Base-by-base conservation (phyloP, 2,113 vertebrate genomes). In the Siphamia tubifer region DNA sequence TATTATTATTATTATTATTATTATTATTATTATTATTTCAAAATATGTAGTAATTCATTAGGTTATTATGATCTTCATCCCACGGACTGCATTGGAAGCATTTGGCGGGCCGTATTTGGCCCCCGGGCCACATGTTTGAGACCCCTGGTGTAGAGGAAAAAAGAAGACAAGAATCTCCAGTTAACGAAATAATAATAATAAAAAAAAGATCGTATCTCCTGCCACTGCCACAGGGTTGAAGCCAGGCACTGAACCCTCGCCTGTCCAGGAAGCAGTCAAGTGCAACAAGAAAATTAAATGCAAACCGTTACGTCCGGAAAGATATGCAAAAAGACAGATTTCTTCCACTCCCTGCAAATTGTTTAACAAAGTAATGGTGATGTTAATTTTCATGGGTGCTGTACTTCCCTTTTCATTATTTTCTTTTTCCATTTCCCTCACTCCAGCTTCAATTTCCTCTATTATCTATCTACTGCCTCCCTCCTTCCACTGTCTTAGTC, bases 361-460 rank as follows among this genome's bases (percentile, higher is more conserved):
- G 62, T 27, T 58, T 58, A 66, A 63, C 55, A 74, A 76, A 82
- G 68, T 68, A 62, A 69, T 82, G 43, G 55, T 61, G 24, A 84
- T 64, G 36, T 68, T 58, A 56, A 78, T 77, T 68, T 81, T 44
- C 28, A 69, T 75, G 57, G 51, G 0, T 53, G 56, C 52, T 61
- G 28, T 57, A 45, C 34, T 63, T 81, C 67, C 63, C 43, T 74
- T 77, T 75, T 67, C 74, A 72, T 77, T 74, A 79, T 74, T 80
- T 83, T 71, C 57, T 67, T 69, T 77, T 17, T 66, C 55, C 42
- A 60, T 81, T 74, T 80, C 66, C 71, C 34, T 68, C 53, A 64
- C 49, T 61, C 3, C 1, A 43, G 58, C 57, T 68, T 39, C 58
- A 75, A 68, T 83, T 83, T 87, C 69, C 69, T 73, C 65, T 63